Evolutionary conservation across 35 echinoderm and acorn worm species (phyloP), one percentile per base, ranked within the genome.

Genomic region (Chiridota heheva): DNA sequence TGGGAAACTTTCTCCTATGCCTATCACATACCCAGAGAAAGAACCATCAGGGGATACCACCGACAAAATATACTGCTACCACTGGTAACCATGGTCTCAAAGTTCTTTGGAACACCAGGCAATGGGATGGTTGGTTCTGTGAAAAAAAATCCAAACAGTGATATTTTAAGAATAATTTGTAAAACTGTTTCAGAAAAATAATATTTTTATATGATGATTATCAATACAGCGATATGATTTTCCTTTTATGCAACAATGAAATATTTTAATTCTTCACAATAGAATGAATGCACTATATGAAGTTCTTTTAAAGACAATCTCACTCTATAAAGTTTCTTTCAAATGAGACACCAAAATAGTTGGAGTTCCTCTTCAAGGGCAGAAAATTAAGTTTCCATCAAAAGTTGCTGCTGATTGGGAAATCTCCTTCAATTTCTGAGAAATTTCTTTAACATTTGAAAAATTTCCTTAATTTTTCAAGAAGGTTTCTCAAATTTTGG

Each of bases 21-120:
- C 69, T 44, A 72, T 12, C n/a, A 72, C 25, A 27, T 72, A 72
- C 25, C 69, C 69, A 8, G 38, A 41, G 41, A 46, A 3, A 8
- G 6, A 10, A 10, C 33, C 69, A 10, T 8, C 37, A 44, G 69
- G 5, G 44, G 43, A 28, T 1, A 20, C 69, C 69, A 72, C 40
- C 69, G 44, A 7, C 40, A 40, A 44, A 42, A 72, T 17, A 72
- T 72, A 16, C 69, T 72, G 20, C 49, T 24, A 1, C 2, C 20
- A n/a, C n/a, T n/a, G 13, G n/a, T 44, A 28, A 44, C 38, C 1
- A 72, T 40, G 33, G 33, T 44, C 7, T 72, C 69, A 72, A 72
- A 72, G 40, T 47, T 45, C 22, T 49, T 24, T 4, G 69, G 69
- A 17, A 72, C 40, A 26, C 69, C 69, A 28, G 69, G 69, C 8